Percentiles rank a stretch among this genome's conserved stretches.
These are phyloP conservation scores for Pluvialis apricaria DNA, from an alignment of 2,113 vertebrate species.

Conservation along the genomic window DNA sequence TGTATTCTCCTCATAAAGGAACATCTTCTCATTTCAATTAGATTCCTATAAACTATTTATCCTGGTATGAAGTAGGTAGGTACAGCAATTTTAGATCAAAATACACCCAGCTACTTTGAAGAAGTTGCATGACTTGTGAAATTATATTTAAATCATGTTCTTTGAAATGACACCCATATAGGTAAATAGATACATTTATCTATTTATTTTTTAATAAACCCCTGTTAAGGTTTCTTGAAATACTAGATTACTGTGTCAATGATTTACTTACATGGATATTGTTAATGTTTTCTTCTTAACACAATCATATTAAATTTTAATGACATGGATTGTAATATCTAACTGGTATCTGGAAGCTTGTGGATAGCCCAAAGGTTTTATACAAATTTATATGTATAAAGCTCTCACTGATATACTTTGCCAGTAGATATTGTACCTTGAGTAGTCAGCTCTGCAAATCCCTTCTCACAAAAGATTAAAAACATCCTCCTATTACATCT, in stretches of 20 bases:
- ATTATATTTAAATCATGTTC: constrained; percentile 63
- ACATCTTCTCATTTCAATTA: constrained; percentile 23
- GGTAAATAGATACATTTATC: constrained; percentile 59
- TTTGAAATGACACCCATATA: constrained; percentile 32
- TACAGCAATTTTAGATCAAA: constrained; percentile 51
- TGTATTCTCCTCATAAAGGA: background rate
- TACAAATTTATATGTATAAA: constrained; percentile 83
- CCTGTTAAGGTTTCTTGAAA: constrained; percentile 69
- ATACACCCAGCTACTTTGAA: constrained; percentile 38
- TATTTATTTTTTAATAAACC: constrained; percentile 69
- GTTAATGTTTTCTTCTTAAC: constrained; percentile 75
- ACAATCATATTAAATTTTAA: constrained; percentile 82
- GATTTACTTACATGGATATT: constrained; percentile 75
- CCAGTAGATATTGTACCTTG: constrained; percentile 83
- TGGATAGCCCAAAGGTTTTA: constrained; percentile 80
- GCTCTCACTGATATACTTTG: constrained; percentile 79
- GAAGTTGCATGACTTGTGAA: constrained; percentile 34
- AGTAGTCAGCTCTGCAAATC: constrained; percentile 80
- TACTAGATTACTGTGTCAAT: constrained; percentile 72
- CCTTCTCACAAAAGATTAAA: constrained; percentile 85
- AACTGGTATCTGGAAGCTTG: constrained; percentile 77
- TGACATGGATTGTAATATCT: constrained; percentile 76
- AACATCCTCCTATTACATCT: constrained; percentile 84
- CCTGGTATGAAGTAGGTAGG: background rate
- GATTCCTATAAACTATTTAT: constrained; percentile 22